phyloP scores from a whole-genome alignment of 2,797 vertebrate genomes.

The Yasuhikotakia modesta region DNA sequence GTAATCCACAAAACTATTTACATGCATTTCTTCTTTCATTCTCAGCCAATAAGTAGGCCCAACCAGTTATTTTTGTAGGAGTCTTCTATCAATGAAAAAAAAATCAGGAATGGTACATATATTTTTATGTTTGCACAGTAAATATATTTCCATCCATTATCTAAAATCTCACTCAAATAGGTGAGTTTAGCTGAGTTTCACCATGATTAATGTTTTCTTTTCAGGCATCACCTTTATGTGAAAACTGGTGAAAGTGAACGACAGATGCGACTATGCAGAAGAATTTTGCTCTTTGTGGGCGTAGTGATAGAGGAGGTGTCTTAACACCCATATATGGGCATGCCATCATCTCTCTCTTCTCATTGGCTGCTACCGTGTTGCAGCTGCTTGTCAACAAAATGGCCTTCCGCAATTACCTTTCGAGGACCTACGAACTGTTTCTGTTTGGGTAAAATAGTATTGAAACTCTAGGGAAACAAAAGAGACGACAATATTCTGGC shows the following conservation, averaged over 20 bases:
- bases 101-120: no score
- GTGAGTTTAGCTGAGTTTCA: no score
- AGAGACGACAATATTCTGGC: conserved; percentile 4
- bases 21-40: no score
- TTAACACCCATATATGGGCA: conserved; percentile 89
- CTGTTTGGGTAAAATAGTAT: conserved; percentile 30
- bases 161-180: no score
- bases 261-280: conserved; percentile 38
- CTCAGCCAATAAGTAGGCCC: no score
- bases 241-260: conserved; percentile 13
- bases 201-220: not conserved
- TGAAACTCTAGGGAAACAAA: conserved; percentile 9
- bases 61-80: no score
- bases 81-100: no score
- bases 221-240: not conserved
- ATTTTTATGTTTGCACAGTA: no score
- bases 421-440: conserved; percentile 59
- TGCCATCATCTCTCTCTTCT: conserved; percentile 74
- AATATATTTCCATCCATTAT: no score
- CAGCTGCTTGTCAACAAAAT: conserved; percentile 91
- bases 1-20: no score
- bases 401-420: conserved; percentile 75
- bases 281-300: conserved; percentile 28
- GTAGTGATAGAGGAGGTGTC: conserved; percentile 62
- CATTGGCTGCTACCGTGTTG: conserved; percentile 82